Evolutionary conservation across 2,888 invertebrate species (phyloP), one percentile per base, ranked within the genome.

Genomic region (Hydrotaea cyrtoneurina): DNA sequence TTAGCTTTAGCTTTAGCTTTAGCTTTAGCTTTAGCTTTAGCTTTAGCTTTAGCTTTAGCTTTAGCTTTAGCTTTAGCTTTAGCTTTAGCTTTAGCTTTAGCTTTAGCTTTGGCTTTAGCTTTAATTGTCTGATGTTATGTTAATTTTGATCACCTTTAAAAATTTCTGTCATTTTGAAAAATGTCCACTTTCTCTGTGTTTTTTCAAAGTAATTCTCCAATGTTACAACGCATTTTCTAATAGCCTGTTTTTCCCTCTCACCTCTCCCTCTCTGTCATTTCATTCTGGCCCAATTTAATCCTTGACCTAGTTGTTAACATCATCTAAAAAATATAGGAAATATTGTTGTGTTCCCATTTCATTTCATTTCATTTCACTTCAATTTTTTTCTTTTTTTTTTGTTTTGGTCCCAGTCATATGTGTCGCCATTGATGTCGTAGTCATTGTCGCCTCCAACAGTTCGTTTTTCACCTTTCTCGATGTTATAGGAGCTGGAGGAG

Each of bases 261-360:
- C 21, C 11, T 73, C 39, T 39, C 39, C 10, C 46, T 10, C 55
- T 21, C 21, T 74, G 31, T 31, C 31, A 64, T 26, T 80, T 69
- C 57, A 39, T 66, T 74, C 59, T 78, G 53, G 80, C 71, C 75
- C 83, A 64, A 73, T 62, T 64, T 55, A 81, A 81, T 76, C 72
- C 77, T 81, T 76, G 81, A 73, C 76, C 85, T 55, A 66, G 74
- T 74, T 74, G 66, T 66, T 31, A 66, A 69, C 55, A 21, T 55
- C 59, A 46, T 17, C 64, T 64, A 73, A 74, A 66, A 66, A 57
- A 77, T 76, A 72, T 78, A 36, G 31, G 13, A n/a, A n/a, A 53
- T 21, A 55, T 66, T 21, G 36, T 39, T 66, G 21, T 43, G 66
- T 43, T 69, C n/a, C 55, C 23, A 26, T 74, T 46, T 43, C 23